Percentiles rank a stretch among this genome's conserved stretches.
Conservation (phyloP, 2,888 invertebrate species). For the Hedya salicella region DNA sequence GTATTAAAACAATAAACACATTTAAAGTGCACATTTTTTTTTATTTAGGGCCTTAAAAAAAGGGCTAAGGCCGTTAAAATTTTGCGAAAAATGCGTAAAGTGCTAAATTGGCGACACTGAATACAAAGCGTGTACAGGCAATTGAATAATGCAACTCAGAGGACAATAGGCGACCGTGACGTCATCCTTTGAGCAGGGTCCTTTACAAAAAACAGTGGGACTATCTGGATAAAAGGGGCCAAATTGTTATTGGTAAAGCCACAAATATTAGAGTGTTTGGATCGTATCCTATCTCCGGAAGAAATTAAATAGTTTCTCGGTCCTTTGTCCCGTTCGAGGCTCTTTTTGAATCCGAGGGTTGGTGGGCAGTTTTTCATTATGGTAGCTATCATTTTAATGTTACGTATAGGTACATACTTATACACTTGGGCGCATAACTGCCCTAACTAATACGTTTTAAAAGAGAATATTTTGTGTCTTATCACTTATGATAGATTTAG, state of each 20-base stretch:
- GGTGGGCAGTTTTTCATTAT: conserved; percentile 11
- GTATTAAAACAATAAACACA: too few relatives aligned
- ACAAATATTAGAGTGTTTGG: conserved; percentile 41
- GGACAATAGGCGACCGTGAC: conserved; percentile 49
- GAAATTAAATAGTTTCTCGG: conserved; percentile 43
- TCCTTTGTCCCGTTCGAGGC: conserved; percentile 34
- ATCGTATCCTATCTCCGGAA: conserved; percentile 38
- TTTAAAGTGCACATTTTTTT: too few relatives aligned
- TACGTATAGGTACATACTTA: too few relatives aligned
- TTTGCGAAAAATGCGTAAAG: too few relatives aligned
- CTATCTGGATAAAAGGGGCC: conserved; percentile 31
- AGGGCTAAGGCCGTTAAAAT: too few relatives aligned
- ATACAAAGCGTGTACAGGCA: conserved; percentile 55
- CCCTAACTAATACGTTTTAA: too few relatives aligned
- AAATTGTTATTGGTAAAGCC: conserved; percentile 41
- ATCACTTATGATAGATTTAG: too few relatives aligned
- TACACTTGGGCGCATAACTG: too few relatives aligned
- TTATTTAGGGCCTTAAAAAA: too few relatives aligned
- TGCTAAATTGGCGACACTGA: too few relatives aligned
- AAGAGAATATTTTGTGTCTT: too few relatives aligned
- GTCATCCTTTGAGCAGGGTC: conserved; percentile 53
- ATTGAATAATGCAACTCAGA: conserved; percentile 60
- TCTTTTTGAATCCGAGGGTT: conserved; percentile 25
- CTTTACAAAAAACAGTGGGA: conserved; percentile 49
- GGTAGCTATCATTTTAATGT: conserved; percentile 1